phyloP scores from a whole-genome alignment of 2,888 invertebrate species.

The Luffia ferchaultella region DNA sequence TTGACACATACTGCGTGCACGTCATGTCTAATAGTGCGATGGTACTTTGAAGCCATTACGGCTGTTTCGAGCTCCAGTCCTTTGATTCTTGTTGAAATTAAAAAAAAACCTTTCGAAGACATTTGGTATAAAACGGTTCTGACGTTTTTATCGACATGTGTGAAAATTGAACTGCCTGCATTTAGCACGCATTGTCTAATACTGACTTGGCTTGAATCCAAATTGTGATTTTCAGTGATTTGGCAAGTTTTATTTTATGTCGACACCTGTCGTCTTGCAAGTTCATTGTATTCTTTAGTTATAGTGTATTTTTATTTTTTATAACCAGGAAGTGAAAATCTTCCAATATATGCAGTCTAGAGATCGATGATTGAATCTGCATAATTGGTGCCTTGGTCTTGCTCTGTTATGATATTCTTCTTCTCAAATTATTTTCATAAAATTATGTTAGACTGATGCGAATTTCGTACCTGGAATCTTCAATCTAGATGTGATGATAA shows the following conservation, averaged over 20 bases:
- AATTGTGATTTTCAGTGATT: slow-evolving; percentile 35
- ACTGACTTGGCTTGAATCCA: slow-evolving; percentile 36
- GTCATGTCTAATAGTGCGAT: slow-evolving; percentile 30
- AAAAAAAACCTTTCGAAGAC: no score
- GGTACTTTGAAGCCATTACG: slow-evolving; percentile 36
- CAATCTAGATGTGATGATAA: no score
- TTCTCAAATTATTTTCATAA: no score
- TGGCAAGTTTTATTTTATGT: slow-evolving; percentile 40
- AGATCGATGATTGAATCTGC: no score
- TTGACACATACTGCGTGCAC: slow-evolving; percentile 54
- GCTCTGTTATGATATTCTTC: no score
- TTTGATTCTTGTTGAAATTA: not conserved
- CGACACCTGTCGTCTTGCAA: slow-evolving; percentile 44
- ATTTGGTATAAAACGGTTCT: not conserved
- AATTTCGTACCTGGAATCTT: no score
- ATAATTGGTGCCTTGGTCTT: no score
- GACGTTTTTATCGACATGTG: not conserved
- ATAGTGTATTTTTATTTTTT: not conserved
- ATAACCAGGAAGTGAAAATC: not conserved
- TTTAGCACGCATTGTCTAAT: not conserved
- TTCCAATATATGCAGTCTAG: no score
- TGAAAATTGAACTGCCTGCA: not conserved
- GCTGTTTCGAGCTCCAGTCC: slow-evolving; percentile 1
- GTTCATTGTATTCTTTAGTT: slow-evolving; percentile 21
- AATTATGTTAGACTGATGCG: no score